Evolutionary conservation across 2,888 invertebrate species (phyloP), one percentile per base, ranked within the genome.

Genomic region (Eudemis profundana): DNA sequence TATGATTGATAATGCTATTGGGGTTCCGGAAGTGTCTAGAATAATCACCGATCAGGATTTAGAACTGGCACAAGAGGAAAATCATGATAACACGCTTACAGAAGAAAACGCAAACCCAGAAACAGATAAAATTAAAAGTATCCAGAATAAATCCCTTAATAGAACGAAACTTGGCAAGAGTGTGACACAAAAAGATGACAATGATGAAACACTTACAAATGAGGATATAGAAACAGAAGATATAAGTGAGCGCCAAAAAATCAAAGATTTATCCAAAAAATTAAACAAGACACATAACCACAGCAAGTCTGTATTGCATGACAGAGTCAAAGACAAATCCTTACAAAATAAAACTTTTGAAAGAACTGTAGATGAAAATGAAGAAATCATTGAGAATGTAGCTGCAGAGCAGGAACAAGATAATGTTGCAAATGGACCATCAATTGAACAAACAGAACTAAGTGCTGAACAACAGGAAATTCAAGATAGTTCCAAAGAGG

Each of bases 1-100:
- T 36, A 86, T 92, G 88, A 79, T 92, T n/a, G n/a, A n/a, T n/a
- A n/a, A n/a, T n/a, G n/a, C n/a, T n/a, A n/a, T n/a, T 60, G 91
- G 87, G 72, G 77, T 76, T 7, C 75, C 76, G 61, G 69, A 64
- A 38, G 57, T 21, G 10, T 64, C 64, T 12, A 27, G 38, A 59
- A 57, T 44, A 19, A 46, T 33, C 0, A 57, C 21, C 10, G 44
- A 44, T 44, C 23, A 61, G 14, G 53, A 68, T 14, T 23, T 49
- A 8, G 50, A 66, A 44, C 21, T 47, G 36, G 51, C 54, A 50
- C 62, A 68, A 27, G 62, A 67, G 44, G 54, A 68, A 29, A 61
- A 71, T 56, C 68, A 72, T 64, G 61, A 72, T 67, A 63, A 69
- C 50, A 66, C 68, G 12, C 69, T 74, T 17, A 66, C 56, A 29